Percentiles rank a stretch among this genome's conserved stretches.
Evolutionary conservation across 2,888 invertebrate species (phyloP).

Genomic region (Zhengitettix transpicula): DNA sequence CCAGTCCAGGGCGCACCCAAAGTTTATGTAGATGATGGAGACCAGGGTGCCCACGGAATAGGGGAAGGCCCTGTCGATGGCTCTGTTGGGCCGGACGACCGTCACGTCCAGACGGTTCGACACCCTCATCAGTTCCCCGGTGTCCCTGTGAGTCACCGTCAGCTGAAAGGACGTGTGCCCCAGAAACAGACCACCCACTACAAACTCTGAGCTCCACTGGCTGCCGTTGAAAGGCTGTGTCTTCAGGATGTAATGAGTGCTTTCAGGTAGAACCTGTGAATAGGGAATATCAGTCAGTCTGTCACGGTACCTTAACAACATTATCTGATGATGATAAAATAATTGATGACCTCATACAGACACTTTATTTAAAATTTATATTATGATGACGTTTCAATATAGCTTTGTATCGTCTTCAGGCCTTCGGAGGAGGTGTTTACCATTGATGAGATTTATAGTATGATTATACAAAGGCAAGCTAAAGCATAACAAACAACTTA

Average conservation of each 20-base stretch:
- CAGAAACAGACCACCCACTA: constrained; percentile 24
- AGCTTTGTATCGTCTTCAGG: too few relatives aligned
- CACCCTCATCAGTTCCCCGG: constrained; percentile 14
- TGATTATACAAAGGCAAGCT: too few relatives aligned
- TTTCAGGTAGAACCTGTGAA: neutral
- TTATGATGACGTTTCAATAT: too few relatives aligned
- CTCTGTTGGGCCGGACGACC: constrained; percentile 40
- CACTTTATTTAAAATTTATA: too few relatives aligned
- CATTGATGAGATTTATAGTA: too few relatives aligned
- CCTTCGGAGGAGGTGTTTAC: too few relatives aligned
- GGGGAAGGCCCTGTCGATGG: constrained; percentile 58
- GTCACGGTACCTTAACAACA: too few relatives aligned
- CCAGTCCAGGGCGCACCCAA: constrained; percentile 77
- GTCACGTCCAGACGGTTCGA: constrained; percentile 29
- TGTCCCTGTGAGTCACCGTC: neutral
- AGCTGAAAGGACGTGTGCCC: constrained; percentile 5
- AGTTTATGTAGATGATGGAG: constrained; percentile 72
- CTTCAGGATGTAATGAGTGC: neutral
- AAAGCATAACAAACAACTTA: too few relatives aligned
- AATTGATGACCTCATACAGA: too few relatives aligned
- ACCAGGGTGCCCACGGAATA: constrained; percentile 58
- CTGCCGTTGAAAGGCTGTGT: constrained; percentile 15
- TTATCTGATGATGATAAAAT: too few relatives aligned
- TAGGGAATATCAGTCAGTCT: too few relatives aligned
- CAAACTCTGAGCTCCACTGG: constrained; percentile 23